A percentile compares a stretch with the other conserved stretches of the same genome.
phyloP scores from a whole-genome alignment of 1,140 invertebrate genomes.

The Trypoxylus dichotomus region DNA sequence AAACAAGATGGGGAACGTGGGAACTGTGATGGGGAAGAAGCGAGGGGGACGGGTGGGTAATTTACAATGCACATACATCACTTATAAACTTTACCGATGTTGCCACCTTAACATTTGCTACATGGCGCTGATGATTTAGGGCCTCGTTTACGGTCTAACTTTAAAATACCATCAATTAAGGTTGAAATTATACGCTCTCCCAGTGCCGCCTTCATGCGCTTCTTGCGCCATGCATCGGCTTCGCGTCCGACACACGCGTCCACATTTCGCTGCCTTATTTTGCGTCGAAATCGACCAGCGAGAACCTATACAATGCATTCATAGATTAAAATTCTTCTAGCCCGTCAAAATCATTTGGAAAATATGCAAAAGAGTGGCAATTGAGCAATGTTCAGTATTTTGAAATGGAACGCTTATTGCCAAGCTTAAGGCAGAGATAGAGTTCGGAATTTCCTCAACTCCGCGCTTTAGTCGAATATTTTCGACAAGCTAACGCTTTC shows the following conservation, averaged over 20 bases:
- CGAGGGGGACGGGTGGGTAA: conserved; percentile 29
- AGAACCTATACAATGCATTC: too few species aligned
- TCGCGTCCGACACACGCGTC: background rate
- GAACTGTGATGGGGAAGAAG: background rate
- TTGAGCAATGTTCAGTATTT: too few species aligned
- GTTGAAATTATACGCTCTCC: conserved; percentile 13
- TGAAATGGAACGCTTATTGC: too few species aligned
- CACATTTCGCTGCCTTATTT: background rate
- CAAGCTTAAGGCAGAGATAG: too few species aligned
- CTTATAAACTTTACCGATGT: conserved; percentile 44
- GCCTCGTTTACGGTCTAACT: conserved; percentile 39
- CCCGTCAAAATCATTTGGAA: too few species aligned
- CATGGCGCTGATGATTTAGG: conserved; percentile 38
- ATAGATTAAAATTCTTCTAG: too few species aligned
- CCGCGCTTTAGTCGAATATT: too few species aligned
- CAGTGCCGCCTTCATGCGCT: background rate
- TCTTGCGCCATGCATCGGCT: background rate
- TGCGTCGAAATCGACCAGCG: background rate
- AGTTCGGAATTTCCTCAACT: too few species aligned
- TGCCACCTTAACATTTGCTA: conserved; percentile 42
- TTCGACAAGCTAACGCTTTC: too few species aligned
- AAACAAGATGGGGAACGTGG: background rate
- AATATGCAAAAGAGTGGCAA: too few species aligned
- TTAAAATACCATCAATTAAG: conserved; percentile 43
- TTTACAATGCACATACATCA: conserved; percentile 47